Base-by-base conservation (phyloP, 1,140 invertebrate species). In the Apis mellifera region DNA sequence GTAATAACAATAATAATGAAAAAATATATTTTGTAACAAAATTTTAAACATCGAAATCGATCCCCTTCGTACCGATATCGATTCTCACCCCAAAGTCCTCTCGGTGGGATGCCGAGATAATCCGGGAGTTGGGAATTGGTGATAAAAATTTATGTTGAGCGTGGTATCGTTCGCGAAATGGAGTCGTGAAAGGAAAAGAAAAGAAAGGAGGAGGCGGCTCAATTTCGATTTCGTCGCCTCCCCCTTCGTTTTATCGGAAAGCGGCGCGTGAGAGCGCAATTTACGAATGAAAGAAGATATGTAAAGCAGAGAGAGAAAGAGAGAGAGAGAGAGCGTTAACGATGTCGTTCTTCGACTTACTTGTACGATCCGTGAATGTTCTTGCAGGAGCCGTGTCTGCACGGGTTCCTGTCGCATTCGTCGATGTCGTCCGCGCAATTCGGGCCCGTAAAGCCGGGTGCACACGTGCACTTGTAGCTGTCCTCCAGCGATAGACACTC, bases 281-380 rank as follows among this genome's bases (percentile, higher is more conserved):
- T 77, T 80, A 80, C 60, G 59, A n/a, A 65, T 8, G 26, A 17
- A 19, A 12, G 77, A 26, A 17, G 74, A 84, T 60, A 77, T 50
- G 71, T 72, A 82, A 71, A 84, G 59, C 73, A n/a, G 42, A 17
- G 5, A 5, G 17, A n/a, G 17, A 54, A 12, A 17, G 2, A 54
- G 15, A 54, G 11, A 32, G 64, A 17, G n/a, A 9, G 60, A 32
- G 55, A 57, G 32, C 59, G 64, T 86, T 83, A 87, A 88, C 60
- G 82, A 75, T 62, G 72, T 82, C 82, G 83, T 85, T 82, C 74
- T 85, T 82, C 74, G 62, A 96, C 96, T 97, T 95, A 98, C 96
- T 97, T 97, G 94, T 98, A 98, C 65, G 97, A 98, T 87, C 98
- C 98, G 91, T 98, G 97, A 74, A 97, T 98, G 93, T 98, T 98